These are phyloP conservation scores for Belgica antarctica DNA, from an alignment of 2,888 invertebrate species.

Conservation along the genomic window DNA sequence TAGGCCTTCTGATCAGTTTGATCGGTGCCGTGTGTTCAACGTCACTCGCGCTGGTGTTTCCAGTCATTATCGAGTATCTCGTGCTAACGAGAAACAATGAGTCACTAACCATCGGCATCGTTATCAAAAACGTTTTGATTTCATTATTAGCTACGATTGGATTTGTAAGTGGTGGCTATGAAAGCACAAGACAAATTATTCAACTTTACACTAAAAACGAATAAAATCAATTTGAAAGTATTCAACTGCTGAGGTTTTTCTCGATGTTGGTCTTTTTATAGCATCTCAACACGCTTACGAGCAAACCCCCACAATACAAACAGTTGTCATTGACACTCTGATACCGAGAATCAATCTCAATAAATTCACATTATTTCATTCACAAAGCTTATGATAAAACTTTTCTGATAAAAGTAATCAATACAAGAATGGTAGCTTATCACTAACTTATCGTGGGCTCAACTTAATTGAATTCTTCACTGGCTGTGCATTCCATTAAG, in stretches of 20 bases:
- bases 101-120: constrained; percentile 50
- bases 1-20: constrained; percentile 84
- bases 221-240: not conserved
- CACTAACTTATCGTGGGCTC: too few relatives aligned
- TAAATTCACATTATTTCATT: too few relatives aligned
- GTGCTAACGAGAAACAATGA: constrained; percentile 48
- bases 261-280: not conserved
- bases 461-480: too few relatives aligned
- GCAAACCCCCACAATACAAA: too few relatives aligned
- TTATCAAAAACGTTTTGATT: constrained; percentile 63
- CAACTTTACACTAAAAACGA: constrained; percentile 43
- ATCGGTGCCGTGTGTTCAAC: constrained; percentile 90
- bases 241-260: not conserved
- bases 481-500: too few relatives aligned
- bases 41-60: constrained; percentile 81
- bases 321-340: too few relatives aligned
- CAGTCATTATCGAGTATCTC: constrained; percentile 81
- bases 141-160: constrained; percentile 68
- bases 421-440: too few relatives aligned
- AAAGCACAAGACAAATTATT: constrained; percentile 65
- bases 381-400: too few relatives aligned
- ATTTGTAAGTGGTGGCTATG: constrained; percentile 72
- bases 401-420: too few relatives aligned
- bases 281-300: too few relatives aligned
- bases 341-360: too few relatives aligned